Conservation (phyloP, 2,888 invertebrate genomes). For the Nasonia oneida region DNA sequence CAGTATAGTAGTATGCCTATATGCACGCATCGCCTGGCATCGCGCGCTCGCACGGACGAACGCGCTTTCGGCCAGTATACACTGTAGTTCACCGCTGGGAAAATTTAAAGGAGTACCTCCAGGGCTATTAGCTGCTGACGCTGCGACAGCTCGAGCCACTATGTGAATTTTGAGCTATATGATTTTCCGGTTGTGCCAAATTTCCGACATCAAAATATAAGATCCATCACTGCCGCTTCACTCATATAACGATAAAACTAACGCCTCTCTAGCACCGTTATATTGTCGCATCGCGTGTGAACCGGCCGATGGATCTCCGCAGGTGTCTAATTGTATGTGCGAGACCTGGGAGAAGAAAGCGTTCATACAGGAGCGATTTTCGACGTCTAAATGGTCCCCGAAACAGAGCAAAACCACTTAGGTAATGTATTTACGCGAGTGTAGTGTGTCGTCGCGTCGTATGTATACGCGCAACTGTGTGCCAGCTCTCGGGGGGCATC, state of each 20-base stretch:
- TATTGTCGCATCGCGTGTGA: background rate
- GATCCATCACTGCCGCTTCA: background rate
- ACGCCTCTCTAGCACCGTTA: background rate
- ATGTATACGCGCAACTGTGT: slow-evolving; percentile 15
- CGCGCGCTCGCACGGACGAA: slow-evolving; percentile 44
- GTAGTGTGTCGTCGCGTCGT: slow-evolving; percentile 2
- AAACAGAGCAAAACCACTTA: slow-evolving; percentile 60
- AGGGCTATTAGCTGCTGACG: slow-evolving; percentile 43
- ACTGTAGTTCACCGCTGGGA: background rate
- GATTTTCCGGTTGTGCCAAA: background rate
- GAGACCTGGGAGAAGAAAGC: slow-evolving; percentile 46
- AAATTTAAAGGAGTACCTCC: slow-evolving; percentile 40
- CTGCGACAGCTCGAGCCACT: background rate
- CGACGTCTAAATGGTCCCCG: slow-evolving; percentile 28
- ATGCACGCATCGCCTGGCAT: slow-evolving; percentile 21
- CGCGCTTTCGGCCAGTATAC: slow-evolving; percentile 42
- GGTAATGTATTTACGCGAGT: slow-evolving; percentile 45
- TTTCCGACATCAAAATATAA: background rate
- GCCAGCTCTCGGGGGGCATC: background rate
- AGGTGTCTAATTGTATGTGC: slow-evolving; percentile 25
- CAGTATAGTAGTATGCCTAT: background rate
- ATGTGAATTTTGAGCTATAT: background rate
- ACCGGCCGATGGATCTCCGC: background rate
- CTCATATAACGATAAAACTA: background rate
- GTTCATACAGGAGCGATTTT: slow-evolving; percentile 32